phyloP scores from a whole-genome alignment of 2,113 vertebrate species.

The Phodopus roborovskii region DNA sequence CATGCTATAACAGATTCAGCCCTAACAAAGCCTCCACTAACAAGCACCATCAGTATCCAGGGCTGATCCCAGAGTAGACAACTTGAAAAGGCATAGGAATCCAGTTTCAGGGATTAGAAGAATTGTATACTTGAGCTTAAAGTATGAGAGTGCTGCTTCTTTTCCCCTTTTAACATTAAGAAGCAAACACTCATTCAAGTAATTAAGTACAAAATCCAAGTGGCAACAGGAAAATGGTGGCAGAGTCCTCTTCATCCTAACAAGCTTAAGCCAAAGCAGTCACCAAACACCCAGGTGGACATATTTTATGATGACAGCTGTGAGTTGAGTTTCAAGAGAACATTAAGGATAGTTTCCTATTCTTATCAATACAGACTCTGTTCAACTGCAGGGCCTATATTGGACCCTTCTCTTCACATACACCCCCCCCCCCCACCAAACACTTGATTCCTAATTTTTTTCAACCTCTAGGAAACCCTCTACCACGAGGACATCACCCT shows the following conservation, averaged over 20 bases:
- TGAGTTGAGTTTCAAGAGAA: background rate
- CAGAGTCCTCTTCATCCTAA: background rate
- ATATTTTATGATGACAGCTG: background rate
- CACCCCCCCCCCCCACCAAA: too few relatives aligned
- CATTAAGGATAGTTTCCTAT: rapidly evolving
- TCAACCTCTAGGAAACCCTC: background rate
- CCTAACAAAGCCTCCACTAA: background rate
- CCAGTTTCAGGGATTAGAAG: background rate
- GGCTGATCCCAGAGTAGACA: background rate
- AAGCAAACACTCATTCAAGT: background rate
- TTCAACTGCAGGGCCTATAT: background rate
- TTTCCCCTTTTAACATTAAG: background rate
- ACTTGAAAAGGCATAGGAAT: background rate
- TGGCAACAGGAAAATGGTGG: background rate
- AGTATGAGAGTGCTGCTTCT: too few relatives aligned
- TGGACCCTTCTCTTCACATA: too few relatives aligned
- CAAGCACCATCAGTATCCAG: background rate
- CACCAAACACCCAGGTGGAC: background rate
- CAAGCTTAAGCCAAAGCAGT: too few relatives aligned
- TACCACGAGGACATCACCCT: background rate
- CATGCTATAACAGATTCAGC: background rate
- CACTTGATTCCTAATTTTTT: background rate
- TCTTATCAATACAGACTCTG: rapidly evolving
- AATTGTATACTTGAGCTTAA: background rate
- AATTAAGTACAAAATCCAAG: background rate